Conservation (phyloP, 2,113 vertebrate genomes). For the Zapus hudsonius region DNA sequence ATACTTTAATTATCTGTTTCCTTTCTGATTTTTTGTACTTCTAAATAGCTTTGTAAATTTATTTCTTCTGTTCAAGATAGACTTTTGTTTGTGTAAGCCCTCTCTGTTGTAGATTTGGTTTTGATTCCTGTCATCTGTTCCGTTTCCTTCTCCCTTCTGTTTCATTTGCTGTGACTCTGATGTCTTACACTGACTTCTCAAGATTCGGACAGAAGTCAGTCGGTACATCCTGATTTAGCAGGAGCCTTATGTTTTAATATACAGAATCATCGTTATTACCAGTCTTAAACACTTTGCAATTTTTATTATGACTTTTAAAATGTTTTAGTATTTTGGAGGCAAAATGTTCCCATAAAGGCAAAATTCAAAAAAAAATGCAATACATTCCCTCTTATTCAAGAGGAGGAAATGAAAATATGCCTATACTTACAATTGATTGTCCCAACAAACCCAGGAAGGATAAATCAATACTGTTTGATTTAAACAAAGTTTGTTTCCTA, state of each 20-base stretch:
- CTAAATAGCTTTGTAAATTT: slow-evolving; percentile 19
- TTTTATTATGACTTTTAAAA: background rate
- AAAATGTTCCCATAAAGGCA: background rate
- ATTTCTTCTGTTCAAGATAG: background rate
- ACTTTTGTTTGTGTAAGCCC: background rate
- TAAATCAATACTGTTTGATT: background rate
- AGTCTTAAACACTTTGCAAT: background rate
- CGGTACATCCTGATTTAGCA: background rate
- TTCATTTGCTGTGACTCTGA: slow-evolving; percentile 29
- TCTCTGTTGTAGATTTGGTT: background rate
- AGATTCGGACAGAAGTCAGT: background rate
- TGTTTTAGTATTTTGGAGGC: background rate
- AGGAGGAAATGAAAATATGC: background rate
- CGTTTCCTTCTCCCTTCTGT: slow-evolving; percentile 28
- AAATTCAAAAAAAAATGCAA: background rate
- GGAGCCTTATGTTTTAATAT: background rate
- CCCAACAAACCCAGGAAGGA: background rate
- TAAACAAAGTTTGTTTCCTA: background rate
- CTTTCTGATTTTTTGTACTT: background rate
- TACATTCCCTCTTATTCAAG: background rate
- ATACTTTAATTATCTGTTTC: slow-evolving; percentile 7
- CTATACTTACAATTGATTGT: background rate
- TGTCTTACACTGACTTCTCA: slow-evolving; percentile 6
- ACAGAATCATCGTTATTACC: background rate
- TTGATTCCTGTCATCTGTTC: background rate